Conservation (phyloP, 2,797 vertebrate species). For the Parauchenoglanis ngamensis region DNA sequence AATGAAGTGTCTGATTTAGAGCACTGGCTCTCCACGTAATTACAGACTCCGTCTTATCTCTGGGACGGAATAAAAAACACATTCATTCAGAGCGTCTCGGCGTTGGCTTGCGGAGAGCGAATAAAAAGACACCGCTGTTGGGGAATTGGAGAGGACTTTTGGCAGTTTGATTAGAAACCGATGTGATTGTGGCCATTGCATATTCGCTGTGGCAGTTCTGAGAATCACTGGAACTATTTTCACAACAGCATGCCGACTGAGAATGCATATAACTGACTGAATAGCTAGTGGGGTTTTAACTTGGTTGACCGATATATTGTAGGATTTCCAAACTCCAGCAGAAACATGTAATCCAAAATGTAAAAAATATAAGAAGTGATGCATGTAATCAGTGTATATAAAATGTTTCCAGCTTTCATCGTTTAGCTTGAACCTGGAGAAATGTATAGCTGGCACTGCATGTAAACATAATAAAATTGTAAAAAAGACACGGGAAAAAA, state of each 20-base stretch:
- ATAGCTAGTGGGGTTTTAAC: conserved; percentile 23
- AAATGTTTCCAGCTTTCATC: background rate
- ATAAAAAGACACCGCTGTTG: conserved; percentile 61
- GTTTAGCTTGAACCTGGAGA: background rate
- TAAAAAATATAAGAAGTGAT: background rate
- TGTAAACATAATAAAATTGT: background rate
- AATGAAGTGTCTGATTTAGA: conserved; percentile 90
- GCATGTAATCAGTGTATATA: background rate
- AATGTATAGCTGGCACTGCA: background rate
- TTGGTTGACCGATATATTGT: background rate
- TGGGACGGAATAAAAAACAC: conserved; percentile 83
- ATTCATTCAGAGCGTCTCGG: conserved; percentile 77
- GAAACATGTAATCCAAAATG: background rate
- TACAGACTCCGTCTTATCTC: conserved; percentile 82
- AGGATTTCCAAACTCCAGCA: conserved; percentile 1
- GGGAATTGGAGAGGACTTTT: conserved; percentile 57
- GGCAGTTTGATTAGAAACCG: conserved; percentile 64
- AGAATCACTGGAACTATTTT: conserved; percentile 31
- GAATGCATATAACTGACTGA: conserved; percentile 11
- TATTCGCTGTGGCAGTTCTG: conserved; percentile 46
- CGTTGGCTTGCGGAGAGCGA: conserved; percentile 57
- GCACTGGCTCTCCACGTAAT: conserved; percentile 87
- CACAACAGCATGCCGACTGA: background rate
- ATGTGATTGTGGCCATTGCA: conserved; percentile 54
- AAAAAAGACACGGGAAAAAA: background rate